Conservation (phyloP, 2,797 vertebrate species). For the Eulemur albifrons region DNA sequence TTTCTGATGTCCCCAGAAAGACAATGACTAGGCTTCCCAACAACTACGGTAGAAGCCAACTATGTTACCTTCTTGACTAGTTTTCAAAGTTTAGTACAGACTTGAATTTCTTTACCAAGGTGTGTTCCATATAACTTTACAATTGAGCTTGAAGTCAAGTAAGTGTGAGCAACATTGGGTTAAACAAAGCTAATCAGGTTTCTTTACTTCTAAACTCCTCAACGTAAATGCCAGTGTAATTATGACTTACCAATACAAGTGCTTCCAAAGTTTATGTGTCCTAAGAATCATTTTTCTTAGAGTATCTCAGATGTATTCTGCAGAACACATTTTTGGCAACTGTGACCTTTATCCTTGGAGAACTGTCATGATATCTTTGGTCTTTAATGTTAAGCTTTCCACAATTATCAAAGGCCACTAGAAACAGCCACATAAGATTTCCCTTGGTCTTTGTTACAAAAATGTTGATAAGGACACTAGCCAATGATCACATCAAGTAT, state of each 20-base stretch:
- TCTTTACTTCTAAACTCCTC: not conserved
- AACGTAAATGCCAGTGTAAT: not conserved
- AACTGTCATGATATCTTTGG: not conserved
- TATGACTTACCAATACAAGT: not conserved
- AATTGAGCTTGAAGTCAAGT: not conserved
- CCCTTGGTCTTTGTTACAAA: not conserved
- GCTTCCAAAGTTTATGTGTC: not conserved
- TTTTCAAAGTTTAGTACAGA: conserved; percentile 15
- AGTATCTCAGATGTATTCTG: not conserved
- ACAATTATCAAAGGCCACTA: conserved; percentile 23
- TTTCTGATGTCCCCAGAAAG: not conserved
- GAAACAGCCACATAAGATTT: not conserved
- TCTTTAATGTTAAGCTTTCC: not conserved
- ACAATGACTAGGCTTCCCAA: not conserved
- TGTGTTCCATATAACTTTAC: not conserved
- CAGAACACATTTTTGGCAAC: conserved; percentile 13
- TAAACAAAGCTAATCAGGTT: not conserved
- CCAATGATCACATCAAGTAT: not conserved
- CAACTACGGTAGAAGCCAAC: not conserved
- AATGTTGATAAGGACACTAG: not conserved
- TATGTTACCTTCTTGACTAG: not conserved
- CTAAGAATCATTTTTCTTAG: not conserved
- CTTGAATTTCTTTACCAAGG: not conserved
- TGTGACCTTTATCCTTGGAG: conserved; percentile 1
- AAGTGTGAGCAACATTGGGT: not conserved